Evolutionary conservation across 2,113 vertebrate species (phyloP), one percentile per base, ranked within the genome.

Genomic region (Hippocampus guttulatus): DNA sequence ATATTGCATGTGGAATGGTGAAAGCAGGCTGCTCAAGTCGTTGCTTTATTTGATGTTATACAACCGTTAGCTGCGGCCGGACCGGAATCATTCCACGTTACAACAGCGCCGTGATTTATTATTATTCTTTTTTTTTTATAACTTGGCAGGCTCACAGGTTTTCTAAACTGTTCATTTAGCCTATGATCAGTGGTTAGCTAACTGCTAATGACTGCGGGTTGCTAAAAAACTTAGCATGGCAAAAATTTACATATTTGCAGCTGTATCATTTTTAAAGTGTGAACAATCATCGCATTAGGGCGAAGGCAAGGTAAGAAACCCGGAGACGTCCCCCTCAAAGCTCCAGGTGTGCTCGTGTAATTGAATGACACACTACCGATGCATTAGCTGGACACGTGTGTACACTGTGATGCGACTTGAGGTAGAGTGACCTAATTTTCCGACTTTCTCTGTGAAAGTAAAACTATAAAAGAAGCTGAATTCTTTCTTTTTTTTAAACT

Each of bases 1-100:
- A 82, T 79, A 77, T 81, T 84, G 73, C 41, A 83, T 75, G 45
- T 27, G 27, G 20, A 76, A 66, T 75, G 54, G 60, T 61, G 45
- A 76, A 83, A 76, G 61, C 3, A 55, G 79, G 52, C 77, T 25
- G 55, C 23, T 25, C 9, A 57, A 3, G 5, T 3, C n/a, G 21
- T 12, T 57, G n/a, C 55, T 57, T 55, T n/a, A 23, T 55, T 55
- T 23, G n/a, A 23, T n/a, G 15, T 18, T 52, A 52, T 7, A 52
- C 9, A 55, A 55, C n/a, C 1, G 16, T 20, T 47, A 47, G 45
- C 14, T 16, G 12, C 45, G 14, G 14, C 14, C 45, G 45, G 45
- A 43, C 41, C 1, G 11, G 41, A 43, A 16, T 49, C 15, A 15
- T 49, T 49, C 15, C 47, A 43, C 8, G 12, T 45, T 45, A 45